These are phyloP conservation scores for Drosophila melanogaster DNA, from an alignment of 1,140 invertebrate genomes.

Conservation along the genomic window DNA sequence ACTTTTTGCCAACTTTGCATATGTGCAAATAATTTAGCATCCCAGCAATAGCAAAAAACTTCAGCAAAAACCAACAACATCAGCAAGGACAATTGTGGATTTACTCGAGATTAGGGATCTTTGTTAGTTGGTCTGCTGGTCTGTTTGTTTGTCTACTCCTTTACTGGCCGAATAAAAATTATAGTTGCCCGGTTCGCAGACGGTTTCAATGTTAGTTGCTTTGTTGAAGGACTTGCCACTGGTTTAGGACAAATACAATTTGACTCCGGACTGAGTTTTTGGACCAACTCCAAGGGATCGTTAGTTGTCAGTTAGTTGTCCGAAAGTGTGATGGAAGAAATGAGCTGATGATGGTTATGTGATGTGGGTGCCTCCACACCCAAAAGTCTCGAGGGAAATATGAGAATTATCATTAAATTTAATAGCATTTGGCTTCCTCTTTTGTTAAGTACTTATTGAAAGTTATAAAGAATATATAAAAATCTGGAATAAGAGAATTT, in stretches of 20 bases:
- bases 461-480: too few species aligned
- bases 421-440: background rate
- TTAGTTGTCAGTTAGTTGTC: conserved; percentile 22
- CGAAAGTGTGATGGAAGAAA: conserved; percentile 44
- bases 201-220: conserved; percentile 22
- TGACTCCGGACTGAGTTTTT: conserved; percentile 16
- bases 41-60: conserved; percentile 10
- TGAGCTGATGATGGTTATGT: conserved; percentile 39
- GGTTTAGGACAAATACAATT: conserved; percentile 43
- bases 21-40: conserved; percentile 80
- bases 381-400: conserved; percentile 1
- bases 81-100: conserved; percentile 65
- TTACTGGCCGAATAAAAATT: conserved; percentile 71
- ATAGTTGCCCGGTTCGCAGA: conserved; percentile 48
- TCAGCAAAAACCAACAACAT: conserved; percentile 24
- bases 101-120: conserved; percentile 80
- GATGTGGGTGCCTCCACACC: conserved; percentile 7
- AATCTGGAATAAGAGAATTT: too few species aligned
- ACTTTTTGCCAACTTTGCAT: conserved; percentile 80
- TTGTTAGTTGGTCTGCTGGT: conserved; percentile 65
- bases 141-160: conserved; percentile 45
- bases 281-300: conserved; percentile 28
- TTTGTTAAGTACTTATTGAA: background rate
- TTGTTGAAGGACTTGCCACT: conserved; percentile 21
- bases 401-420: conserved; percentile 4